Conservation (phyloP, 1,140 invertebrate species). For the Zaprionus capensis region DNA sequence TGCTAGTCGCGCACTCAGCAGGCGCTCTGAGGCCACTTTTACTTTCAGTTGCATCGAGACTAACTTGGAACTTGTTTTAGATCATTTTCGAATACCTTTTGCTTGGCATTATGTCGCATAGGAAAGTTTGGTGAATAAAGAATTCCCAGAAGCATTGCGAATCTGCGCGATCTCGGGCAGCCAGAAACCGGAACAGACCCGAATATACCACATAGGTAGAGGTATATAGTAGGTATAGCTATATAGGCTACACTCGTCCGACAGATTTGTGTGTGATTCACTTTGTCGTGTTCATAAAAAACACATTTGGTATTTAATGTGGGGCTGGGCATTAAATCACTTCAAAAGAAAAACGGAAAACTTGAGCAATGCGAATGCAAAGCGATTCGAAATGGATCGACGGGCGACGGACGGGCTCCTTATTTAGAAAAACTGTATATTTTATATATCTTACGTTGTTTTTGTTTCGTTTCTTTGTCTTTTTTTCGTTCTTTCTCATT, state of each 20-base stretch:
- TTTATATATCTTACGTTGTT: background rate
- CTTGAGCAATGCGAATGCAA: constrained; percentile 4
- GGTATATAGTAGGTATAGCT: background rate
- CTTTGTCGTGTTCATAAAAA: constrained; percentile 28
- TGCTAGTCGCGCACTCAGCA: background rate
- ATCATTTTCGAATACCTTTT: background rate
- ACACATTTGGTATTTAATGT: constrained; percentile 12
- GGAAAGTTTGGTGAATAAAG: background rate
- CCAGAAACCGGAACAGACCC: constrained; percentile 24
- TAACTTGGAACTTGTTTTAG: background rate
- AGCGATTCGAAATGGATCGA: constrained; percentile 1
- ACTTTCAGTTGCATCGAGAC: background rate
- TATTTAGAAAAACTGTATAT: constrained; percentile 11
- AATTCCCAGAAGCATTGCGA: background rate
- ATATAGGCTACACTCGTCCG: background rate
- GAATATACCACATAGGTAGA: background rate
- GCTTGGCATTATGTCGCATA: too few species aligned
- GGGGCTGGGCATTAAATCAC: constrained; percentile 9
- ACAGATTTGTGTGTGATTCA: constrained; percentile 12
- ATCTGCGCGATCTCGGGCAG: background rate
- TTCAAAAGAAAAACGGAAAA: constrained; percentile 7
- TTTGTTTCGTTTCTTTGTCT: background rate
- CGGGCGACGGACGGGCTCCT: background rate
- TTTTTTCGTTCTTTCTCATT: background rate
- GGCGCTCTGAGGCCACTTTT: background rate